A percentile compares a stretch with the other conserved stretches of the same genome.
phyloP scores from a whole-genome alignment of 2,797 vertebrate species.

The Hephaestus fuliginosus region DNA sequence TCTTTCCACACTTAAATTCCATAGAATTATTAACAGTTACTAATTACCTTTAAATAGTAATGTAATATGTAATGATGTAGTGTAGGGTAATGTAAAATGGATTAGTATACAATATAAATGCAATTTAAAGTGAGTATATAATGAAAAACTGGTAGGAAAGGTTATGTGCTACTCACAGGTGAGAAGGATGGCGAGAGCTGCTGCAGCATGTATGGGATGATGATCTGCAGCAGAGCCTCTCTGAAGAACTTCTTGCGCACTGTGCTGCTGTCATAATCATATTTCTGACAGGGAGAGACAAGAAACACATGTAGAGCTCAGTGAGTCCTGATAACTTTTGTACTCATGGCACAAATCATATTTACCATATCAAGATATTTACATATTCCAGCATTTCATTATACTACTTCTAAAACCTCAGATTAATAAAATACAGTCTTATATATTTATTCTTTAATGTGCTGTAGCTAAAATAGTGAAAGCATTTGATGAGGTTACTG shows the following conservation, averaged over 20 bases:
- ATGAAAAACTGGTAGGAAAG: not conserved
- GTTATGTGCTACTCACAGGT: slow-evolving; percentile 82
- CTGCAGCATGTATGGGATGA: slow-evolving; percentile 96
- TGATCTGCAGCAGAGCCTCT: slow-evolving; percentile 96
- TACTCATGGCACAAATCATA: not conserved
- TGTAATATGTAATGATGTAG: too few relatives aligned
- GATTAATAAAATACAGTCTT: not conserved
- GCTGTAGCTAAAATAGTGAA: not conserved
- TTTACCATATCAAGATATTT: not conserved
- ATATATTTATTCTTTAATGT: not conserved
- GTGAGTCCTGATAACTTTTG: not conserved
- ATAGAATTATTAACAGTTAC: too few relatives aligned
- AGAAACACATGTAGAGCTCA: slow-evolving; percentile 6
- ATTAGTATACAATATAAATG: not conserved
- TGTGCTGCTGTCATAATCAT: slow-evolving; percentile 96
- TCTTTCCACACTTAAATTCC: not conserved
- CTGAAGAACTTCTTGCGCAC: slow-evolving; percentile 98
- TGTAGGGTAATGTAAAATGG: too few relatives aligned
- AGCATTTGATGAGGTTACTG: not conserved
- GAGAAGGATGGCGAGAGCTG: slow-evolving; percentile 91
- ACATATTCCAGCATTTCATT: not conserved
- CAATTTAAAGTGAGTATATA: not conserved
- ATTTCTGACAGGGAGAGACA: slow-evolving; percentile 87
- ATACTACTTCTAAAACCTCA: not conserved
- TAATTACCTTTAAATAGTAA: too few relatives aligned